A percentile compares a stretch with the other conserved stretches of the same genome.
Conservation (phyloP, 1,140 invertebrate genomes). For the Drosophila bocqueti region DNA sequence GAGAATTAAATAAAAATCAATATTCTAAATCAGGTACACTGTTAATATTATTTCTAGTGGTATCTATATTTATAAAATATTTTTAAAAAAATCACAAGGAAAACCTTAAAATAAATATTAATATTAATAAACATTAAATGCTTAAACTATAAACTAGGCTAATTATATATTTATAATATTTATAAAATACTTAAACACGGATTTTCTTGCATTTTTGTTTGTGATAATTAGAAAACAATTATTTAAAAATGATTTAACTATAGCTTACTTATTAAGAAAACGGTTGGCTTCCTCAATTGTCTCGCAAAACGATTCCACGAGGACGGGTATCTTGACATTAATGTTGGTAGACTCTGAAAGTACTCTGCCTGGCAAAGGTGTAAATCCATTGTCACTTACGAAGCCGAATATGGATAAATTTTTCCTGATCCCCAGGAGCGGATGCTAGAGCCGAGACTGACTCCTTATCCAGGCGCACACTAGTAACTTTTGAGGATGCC, state of each 20-base stretch:
- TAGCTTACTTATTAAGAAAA: slow-evolving; percentile 54
- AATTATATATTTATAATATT: background rate
- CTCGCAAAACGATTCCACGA: slow-evolving; percentile 27
- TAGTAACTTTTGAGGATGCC: background rate
- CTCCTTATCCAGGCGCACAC: background rate
- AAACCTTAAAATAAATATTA: too few species aligned
- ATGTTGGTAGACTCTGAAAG: slow-evolving; percentile 1
- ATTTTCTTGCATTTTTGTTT: too few species aligned
- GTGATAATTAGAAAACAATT: background rate
- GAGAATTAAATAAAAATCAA: too few species aligned
- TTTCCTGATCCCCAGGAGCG: background rate
- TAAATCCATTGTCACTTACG: slow-evolving; percentile 37
- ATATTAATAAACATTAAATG: too few species aligned
- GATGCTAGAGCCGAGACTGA: background rate
- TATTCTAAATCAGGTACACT: too few species aligned
- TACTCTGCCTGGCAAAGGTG: slow-evolving; percentile 30
- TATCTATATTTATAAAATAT: too few species aligned
- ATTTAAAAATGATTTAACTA: background rate
- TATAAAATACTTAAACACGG: background rate
- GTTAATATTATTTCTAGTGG: too few species aligned
- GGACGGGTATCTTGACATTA: slow-evolving; percentile 41
- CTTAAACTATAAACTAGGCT: too few species aligned
- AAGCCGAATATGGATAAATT: slow-evolving; percentile 23
- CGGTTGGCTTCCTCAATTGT: background rate
- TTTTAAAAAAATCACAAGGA: too few species aligned